These are phyloP conservation scores for Columbina picui DNA, from an alignment of 2,113 vertebrate genomes.

Conservation along the genomic window DNA sequence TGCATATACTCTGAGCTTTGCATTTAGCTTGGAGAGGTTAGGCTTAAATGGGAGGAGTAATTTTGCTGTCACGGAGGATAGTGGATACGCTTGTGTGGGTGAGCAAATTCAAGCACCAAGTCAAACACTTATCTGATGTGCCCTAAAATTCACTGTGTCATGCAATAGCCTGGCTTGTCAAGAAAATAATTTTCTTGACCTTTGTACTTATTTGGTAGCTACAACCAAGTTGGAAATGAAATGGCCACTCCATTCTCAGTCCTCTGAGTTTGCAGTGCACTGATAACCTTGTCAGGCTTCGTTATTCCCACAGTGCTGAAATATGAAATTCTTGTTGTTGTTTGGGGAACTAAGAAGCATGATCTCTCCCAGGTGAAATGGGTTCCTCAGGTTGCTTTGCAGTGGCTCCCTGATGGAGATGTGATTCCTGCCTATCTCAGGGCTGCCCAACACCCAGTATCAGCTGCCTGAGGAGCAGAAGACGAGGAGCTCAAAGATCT, in stretches of 20 bases:
- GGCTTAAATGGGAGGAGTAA: conserved; percentile 28
- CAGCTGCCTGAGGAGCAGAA: neutral
- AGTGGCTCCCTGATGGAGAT: neutral
- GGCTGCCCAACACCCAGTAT: neutral
- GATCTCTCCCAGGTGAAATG: neutral
- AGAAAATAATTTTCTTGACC: neutral
- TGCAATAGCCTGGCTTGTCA: neutral
- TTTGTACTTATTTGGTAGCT: neutral
- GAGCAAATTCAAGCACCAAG: neutral
- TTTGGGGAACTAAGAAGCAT: neutral
- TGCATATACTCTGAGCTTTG: neutral
- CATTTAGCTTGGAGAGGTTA: neutral
- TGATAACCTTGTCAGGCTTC: neutral
- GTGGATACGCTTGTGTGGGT: neutral
- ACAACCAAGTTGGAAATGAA: neutral
- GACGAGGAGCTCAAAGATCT: neutral
- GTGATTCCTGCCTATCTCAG: neutral
- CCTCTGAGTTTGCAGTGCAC: neutral
- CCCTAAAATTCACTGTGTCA: neutral
- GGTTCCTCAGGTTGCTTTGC: neutral
- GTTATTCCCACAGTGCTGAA: neutral
- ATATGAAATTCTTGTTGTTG: neutral
- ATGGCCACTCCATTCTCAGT: neutral
- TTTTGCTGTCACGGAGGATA: conserved; percentile 19
- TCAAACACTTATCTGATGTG: neutral